These are phyloP conservation scores for Caenorhabditis briggsae DNA, from an alignment of 1,140 invertebrate genomes.

Conservation along the genomic window DNA sequence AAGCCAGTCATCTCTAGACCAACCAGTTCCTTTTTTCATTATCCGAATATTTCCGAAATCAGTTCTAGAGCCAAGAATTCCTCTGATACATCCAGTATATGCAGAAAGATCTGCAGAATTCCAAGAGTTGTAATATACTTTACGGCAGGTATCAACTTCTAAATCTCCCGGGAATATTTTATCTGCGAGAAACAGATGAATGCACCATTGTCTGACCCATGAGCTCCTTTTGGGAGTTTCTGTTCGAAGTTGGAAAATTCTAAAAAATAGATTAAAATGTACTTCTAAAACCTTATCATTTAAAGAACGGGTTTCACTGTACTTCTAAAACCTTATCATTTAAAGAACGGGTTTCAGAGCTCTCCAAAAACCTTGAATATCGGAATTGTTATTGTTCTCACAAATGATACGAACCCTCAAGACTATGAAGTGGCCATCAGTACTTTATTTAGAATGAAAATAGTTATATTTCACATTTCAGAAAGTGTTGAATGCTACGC, in stretches of 20 bases:
- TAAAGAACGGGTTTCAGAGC: neutral
- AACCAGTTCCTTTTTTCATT: conserved; percentile 58
- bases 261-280: neutral
- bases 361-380: neutral
- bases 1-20: conserved; percentile 60
- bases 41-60: conserved; percentile 55
- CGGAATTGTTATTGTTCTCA: neutral
- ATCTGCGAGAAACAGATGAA: conserved; percentile 55
- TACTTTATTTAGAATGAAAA: neutral
- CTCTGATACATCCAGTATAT: conserved; percentile 62
- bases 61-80: neutral
- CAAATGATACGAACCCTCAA: conserved; percentile 3
- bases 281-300: too few relatives aligned
- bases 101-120: conserved; percentile 49
- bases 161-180: neutral
- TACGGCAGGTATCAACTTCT: conserved; percentile 10
- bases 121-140: conserved; percentile 53
- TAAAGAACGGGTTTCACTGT: neutral
- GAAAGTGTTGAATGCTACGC: conserved; percentile 61
- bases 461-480: neutral
- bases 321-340: neutral
- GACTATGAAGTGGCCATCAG: neutral
- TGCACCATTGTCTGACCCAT: conserved; percentile 63
- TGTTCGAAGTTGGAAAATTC: conserved; percentile 62
- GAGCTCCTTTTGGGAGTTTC: conserved; percentile 19